Conservation (phyloP, 37 sponge, comb jelly and placozoan species). For the Cladorhizidae sp. region DNA sequence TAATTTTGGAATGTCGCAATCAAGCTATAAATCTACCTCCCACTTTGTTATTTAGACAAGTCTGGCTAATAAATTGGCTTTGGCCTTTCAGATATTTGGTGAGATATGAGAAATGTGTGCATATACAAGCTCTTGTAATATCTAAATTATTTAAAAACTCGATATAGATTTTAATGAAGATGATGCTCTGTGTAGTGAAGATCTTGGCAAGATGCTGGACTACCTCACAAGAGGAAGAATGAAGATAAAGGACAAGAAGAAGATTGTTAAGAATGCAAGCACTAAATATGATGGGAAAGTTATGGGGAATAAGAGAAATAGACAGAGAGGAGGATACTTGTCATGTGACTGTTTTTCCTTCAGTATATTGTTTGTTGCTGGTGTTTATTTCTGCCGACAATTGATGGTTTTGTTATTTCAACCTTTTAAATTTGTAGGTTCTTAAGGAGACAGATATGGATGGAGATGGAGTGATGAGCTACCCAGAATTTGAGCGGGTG, state of each 20-base stretch:
- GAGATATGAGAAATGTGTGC: too few species aligned
- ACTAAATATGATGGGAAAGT: not conserved
- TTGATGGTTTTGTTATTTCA: not conserved
- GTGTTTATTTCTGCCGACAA: too few species aligned
- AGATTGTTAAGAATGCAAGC: slow-evolving; percentile 16
- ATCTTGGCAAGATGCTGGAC: slow-evolving; percentile 5
- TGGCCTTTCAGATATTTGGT: slow-evolving; percentile 42
- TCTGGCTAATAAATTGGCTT: slow-evolving; percentile 7
- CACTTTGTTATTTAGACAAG: slow-evolving; percentile 6
- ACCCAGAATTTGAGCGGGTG: slow-evolving; percentile 38
- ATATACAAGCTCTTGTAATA: too few species aligned
- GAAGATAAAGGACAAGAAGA: not conserved
- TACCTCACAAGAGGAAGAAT: slow-evolving; percentile 4
- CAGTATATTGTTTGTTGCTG: not conserved
- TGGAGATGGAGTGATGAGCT: slow-evolving; percentile 27
- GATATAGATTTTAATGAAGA: slow-evolving; percentile 39
- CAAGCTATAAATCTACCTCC: not conserved
- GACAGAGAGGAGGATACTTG: not conserved
- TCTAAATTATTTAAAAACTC: too few species aligned
- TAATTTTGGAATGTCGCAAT: too few species aligned
- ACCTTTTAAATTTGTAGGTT: slow-evolving; percentile 7
- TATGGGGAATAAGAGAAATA: not conserved
- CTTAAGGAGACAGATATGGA: slow-evolving; percentile 37
- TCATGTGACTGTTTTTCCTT: too few species aligned
- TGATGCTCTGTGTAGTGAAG: slow-evolving; percentile 17